A percentile compares a stretch with the other conserved stretches of the same genome.
Conservation (phyloP, 1,140 invertebrate genomes). For the Oncopodura yosiiana region DNA sequence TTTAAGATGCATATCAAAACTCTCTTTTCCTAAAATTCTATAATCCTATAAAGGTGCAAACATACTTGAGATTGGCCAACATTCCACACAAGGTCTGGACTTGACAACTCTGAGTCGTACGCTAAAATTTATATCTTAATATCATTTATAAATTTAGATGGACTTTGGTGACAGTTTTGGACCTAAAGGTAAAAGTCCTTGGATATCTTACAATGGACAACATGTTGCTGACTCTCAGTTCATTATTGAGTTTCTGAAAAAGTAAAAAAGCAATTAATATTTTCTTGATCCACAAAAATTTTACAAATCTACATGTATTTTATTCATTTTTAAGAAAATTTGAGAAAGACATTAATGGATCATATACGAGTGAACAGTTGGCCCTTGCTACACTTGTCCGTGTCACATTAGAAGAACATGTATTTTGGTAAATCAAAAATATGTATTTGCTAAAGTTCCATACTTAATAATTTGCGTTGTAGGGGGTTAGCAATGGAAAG, state of each 20-base stretch:
- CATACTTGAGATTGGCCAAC: slow-evolving; percentile 37
- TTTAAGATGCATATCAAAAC: too few relatives aligned
- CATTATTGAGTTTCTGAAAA: slow-evolving; percentile 28
- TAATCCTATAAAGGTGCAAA: slow-evolving; percentile 38
- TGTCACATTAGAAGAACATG: slow-evolving; percentile 21
- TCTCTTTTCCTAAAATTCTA: too few relatives aligned
- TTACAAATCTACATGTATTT: background rate
- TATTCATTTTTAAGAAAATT: slow-evolving; percentile 21
- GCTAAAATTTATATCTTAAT: background rate
- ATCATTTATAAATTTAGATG: slow-evolving; percentile 5
- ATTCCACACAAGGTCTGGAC: slow-evolving; percentile 35
- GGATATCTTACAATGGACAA: slow-evolving; percentile 42
- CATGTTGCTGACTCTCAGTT: slow-evolving; percentile 40
- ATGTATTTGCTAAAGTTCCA: background rate
- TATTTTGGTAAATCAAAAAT: slow-evolving; percentile 25
- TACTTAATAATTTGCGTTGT: background rate
- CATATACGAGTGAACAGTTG: background rate
- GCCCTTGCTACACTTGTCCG: slow-evolving; percentile 7
- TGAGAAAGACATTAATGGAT: slow-evolving; percentile 12
- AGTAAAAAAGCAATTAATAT: slow-evolving; percentile 9
- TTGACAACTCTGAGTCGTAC: slow-evolving; percentile 16
- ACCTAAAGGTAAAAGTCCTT: slow-evolving; percentile 38
- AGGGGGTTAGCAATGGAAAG: slow-evolving; percentile 17
- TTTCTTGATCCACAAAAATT: background rate
- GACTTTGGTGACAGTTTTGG: slow-evolving; percentile 29